Base-by-base conservation (phyloP, 2,797 vertebrate species). In the Zalophus californianus region DNA sequence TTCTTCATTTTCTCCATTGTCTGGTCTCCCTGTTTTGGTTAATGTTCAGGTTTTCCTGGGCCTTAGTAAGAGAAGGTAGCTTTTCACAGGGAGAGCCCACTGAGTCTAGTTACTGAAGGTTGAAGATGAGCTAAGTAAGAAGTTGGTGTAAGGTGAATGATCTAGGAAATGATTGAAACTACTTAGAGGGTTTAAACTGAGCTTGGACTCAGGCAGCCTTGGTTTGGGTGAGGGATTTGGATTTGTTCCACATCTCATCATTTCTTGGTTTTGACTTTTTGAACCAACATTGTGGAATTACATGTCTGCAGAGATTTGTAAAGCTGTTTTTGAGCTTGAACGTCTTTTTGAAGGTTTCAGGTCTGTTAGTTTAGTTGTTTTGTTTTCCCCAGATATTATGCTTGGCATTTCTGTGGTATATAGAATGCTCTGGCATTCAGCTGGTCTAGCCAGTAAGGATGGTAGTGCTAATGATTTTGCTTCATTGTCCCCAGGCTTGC, bases 261-360 rank as follows among this genome's bases (percentile, higher is more conserved):
- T 96, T 95, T 97, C 75, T 86, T 91, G 32, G 23, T 97, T 94
- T 95, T 88, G 25, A 88, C 35, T 82, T 92, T 93, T 75, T 90
- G 80, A 77, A 64, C 62, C 29, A 95, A 60, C 44, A 91, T 9
- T 23, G 27, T 94, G 48, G 35, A 97, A 66, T 82, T 87, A 7
- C 88, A 18, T 96, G 25, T 68, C 64, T 85, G 52, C 15, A 62
- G 15, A 68, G 80, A 62, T 93, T 89, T 90, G 38, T 88, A 62
- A 86, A 25, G 6, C 4, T 44, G 25, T 16, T 77, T 97, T 96
- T 96, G 41, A 97, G 50, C 72, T 78, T 80, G 25, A 68, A 10
- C 48, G 25, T 35, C 50, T 73, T 70, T 87, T 64, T 94, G 56
- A 56, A 91, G 50, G 12, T 54, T 79, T 13, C 15, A 79, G 79